These are phyloP conservation scores for Agrochola lota DNA, from an alignment of 2,888 invertebrate genomes.

Conservation along the genomic window DNA sequence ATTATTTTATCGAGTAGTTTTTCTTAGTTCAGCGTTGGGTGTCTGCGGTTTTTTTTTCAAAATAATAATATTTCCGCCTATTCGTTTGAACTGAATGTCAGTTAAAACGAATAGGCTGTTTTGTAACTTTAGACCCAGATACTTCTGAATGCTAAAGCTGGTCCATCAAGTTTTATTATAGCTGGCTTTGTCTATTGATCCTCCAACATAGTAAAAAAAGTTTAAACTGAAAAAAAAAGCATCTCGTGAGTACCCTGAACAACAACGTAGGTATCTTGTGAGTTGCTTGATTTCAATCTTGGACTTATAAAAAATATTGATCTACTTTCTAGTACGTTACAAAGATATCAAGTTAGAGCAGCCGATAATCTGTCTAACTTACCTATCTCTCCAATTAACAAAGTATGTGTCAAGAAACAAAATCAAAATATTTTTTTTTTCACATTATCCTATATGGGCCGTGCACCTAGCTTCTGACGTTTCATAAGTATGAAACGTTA, in stretches of 20 bases:
- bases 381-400: not conserved
- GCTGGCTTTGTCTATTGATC: not conserved
- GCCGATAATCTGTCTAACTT: not conserved
- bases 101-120: not conserved
- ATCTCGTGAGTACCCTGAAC: not conserved
- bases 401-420: not conserved
- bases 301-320: not conserved
- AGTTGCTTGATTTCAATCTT: not conserved
- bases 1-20: slow-evolving; percentile 18
- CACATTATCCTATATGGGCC: too few relatives aligned
- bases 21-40: not conserved
- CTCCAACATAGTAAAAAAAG: not conserved
- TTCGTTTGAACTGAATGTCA: too few relatives aligned
- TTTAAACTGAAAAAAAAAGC: not conserved
- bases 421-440: too few relatives aligned
- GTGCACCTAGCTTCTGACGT: too few relatives aligned
- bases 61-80: too few relatives aligned
- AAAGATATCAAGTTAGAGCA: not conserved
- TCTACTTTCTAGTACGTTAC: not conserved
- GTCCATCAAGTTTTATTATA: not conserved
- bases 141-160: not conserved
- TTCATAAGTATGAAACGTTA: too few relatives aligned
- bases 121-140: not conserved
- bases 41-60: not conserved
- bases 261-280: not conserved